phyloP scores from a whole-genome alignment of 2,113 vertebrate genomes.

The Cinclus cinclus region DNA sequence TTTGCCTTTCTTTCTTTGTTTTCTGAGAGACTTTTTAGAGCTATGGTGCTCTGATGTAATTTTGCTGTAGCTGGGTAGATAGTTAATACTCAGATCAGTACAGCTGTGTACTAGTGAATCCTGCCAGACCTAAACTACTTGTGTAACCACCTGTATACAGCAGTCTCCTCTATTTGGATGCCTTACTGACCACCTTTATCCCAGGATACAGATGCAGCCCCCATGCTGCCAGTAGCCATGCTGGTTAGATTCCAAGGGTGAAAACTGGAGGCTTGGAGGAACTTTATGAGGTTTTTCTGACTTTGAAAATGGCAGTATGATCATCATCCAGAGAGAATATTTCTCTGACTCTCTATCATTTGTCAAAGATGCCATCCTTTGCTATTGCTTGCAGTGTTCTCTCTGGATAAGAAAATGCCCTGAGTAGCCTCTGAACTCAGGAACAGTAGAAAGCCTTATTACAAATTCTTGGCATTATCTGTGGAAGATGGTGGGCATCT shows the following conservation, averaged over 20 bases:
- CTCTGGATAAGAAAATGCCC: neutral
- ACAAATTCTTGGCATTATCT: neutral
- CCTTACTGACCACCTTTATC: neutral
- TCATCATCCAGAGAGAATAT: neutral
- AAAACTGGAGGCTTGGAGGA: neutral
- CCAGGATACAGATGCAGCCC: neutral
- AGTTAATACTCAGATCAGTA: neutral
- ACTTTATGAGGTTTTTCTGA: neutral
- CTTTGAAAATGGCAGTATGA: neutral
- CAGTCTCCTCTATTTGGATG: neutral
- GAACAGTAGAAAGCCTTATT: neutral
- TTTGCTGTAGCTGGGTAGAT: neutral
- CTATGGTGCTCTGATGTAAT: neutral
- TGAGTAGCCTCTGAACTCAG: neutral
- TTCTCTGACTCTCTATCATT: neutral
- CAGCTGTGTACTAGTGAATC: neutral
- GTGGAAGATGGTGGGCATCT: neutral
- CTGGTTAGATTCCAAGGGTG: neutral
- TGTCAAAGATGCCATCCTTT: neutral
- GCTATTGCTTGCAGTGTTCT: neutral
- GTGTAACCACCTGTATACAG: neutral
- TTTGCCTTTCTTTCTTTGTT: neutral
- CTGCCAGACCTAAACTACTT: neutral
- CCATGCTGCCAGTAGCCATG: neutral
- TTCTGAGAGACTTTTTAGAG: neutral